Conservation (phyloP, 2,888 invertebrate genomes). For the Idaea aversata region DNA sequence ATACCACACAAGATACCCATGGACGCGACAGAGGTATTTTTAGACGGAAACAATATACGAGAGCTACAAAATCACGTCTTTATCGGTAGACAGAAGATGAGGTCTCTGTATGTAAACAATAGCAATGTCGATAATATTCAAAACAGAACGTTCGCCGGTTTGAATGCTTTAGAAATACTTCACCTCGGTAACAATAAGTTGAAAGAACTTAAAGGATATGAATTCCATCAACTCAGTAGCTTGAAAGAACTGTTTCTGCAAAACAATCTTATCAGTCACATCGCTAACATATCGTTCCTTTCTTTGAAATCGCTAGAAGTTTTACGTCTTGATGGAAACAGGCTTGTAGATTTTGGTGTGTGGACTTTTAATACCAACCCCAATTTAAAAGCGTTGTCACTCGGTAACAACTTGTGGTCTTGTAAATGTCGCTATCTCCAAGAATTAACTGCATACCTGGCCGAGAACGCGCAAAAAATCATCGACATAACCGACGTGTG, state of each 20-base stretch:
- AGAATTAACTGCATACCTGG: slow-evolving; percentile 90
- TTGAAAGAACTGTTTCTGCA: slow-evolving; percentile 92
- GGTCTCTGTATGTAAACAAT: slow-evolving; percentile 90
- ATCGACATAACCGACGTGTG: slow-evolving; percentile 89
- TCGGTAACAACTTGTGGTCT: slow-evolving; percentile 93
- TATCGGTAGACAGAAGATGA: slow-evolving; percentile 93
- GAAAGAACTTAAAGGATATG: slow-evolving; percentile 88
- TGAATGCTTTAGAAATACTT: slow-evolving; percentile 87
- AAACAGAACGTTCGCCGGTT: slow-evolving; percentile 94
- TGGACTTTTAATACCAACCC: slow-evolving; percentile 86
- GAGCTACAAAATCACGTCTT: slow-evolving; percentile 93
- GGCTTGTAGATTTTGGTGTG: slow-evolving; percentile 88
- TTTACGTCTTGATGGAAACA: slow-evolving; percentile 91
- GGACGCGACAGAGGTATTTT: slow-evolving; percentile 95
- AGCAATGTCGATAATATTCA: slow-evolving; percentile 92
- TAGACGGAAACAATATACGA: slow-evolving; percentile 93
- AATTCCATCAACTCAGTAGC: slow-evolving; percentile 90
- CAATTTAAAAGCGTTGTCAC: slow-evolving; percentile 86
- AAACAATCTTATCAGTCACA: slow-evolving; percentile 89
- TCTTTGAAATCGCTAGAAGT: slow-evolving; percentile 89
- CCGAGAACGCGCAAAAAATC: slow-evolving; percentile 89
- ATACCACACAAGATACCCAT: slow-evolving; percentile 94
- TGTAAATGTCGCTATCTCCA: slow-evolving; percentile 94
- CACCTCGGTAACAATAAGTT: slow-evolving; percentile 93
- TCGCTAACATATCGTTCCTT: slow-evolving; percentile 89